phyloP scores from a whole-genome alignment of 2,113 vertebrate species.

The Tragelaphus scriptus region DNA sequence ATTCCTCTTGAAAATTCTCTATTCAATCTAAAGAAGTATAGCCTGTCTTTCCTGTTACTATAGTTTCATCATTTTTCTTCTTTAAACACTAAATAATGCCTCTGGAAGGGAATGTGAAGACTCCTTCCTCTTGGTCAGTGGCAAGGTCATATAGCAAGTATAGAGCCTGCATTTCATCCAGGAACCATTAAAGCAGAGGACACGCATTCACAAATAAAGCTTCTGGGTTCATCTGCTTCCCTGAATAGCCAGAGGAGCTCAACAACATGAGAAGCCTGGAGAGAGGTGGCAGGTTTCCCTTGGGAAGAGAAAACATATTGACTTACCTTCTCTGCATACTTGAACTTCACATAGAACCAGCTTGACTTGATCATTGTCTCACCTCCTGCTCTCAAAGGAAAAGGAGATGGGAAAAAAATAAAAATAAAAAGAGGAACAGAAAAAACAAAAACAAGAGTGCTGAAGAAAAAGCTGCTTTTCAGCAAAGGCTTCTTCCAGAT shows the following conservation, averaged over 20 bases:
- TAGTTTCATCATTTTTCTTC: not conserved
- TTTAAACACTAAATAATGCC: not conserved
- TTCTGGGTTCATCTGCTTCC: not conserved
- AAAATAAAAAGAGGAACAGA: not conserved
- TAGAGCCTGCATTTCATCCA: not conserved
- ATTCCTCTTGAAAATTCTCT: not conserved
- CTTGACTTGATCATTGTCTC: constrained; percentile 97
- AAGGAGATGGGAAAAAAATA: not conserved
- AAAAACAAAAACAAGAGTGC: not conserved
- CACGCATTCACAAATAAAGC: not conserved
- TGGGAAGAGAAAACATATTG: constrained; percentile 6
- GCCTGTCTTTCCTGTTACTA: not conserved
- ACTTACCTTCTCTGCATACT: constrained; percentile 97
- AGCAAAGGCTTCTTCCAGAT: constrained; percentile 31
- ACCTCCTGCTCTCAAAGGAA: constrained; percentile 44
- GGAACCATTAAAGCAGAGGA: not conserved
- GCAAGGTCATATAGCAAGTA: not conserved
- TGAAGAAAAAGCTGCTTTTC: not conserved
- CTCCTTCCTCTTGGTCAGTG: not conserved
- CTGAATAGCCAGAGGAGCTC: not conserved
- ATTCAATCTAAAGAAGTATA: not conserved
- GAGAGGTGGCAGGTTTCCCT: not conserved
- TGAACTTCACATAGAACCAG: constrained; percentile 99
- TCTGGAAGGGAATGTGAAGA: not conserved
- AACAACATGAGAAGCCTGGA: not conserved